Evolutionary conservation across 92 coral and sea anemone species (phyloP), one percentile per base, ranked within the genome.

Genomic region (Siderastrea radians): DNA sequence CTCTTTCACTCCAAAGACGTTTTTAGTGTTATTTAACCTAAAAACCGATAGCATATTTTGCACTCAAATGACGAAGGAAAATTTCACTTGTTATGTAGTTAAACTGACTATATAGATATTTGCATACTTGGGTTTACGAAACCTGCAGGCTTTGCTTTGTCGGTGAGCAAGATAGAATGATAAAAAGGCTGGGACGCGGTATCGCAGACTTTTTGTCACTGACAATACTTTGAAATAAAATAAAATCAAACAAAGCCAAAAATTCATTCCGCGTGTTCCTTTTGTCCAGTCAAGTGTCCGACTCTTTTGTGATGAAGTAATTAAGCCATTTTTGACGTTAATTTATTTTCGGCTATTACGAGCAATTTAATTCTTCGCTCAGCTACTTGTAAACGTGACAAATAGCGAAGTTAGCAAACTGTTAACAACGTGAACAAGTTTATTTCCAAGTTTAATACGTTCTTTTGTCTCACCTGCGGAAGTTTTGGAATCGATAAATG

Each of bases 401-500:
- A 81, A 60, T 59, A 48, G 13, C n/a, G 57, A 10, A 14, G 11
- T 69, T 81, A 10, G 57, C 46, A 11, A 46, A 11, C 76, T 3
- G 64, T 16, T 70, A 46, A 57, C 52, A 47, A 64, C 73, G 51
- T 60, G 51, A 49, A 82, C 58, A n/a, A 64, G 80, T 74, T 13
- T 74, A 60, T 13, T 73, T 73, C 51, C 17, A 38, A 51, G 43
- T 74, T 50, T 60, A 81, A 62, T 43, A 15, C 43, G 55, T n/a
- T 79, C 52, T 49, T 59, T 74, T 83, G 72, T 59, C 66, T 71
- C 62, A 38, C 68, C 44, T 70, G 47, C 87, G 87, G 87, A 84
- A 84, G 81, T 84, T 64, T 73, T 73, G 87, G 62, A 50, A 63
- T 84, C 80, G 76, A 74, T 82, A 73, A 13, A 62, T 84, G 54